Evolutionary conservation across 2,113 vertebrate species (phyloP), one percentile per base, ranked within the genome.

Genomic region (Micronycteris hirsuta): DNA sequence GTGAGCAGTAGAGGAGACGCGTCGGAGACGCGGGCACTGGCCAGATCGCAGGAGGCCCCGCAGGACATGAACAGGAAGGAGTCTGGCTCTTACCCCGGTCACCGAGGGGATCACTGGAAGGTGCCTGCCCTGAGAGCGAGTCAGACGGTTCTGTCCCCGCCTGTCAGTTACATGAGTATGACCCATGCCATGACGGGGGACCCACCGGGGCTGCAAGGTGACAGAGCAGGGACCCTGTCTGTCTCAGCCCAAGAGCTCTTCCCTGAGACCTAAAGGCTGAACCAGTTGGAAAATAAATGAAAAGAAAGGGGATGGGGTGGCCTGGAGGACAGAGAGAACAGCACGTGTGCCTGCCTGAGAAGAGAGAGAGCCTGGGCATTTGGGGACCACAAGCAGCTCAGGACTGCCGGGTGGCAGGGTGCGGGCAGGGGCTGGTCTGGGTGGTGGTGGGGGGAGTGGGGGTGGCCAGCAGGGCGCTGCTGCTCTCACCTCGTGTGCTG

Each of bases 391-490:
- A 28, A 8, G 65, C 8, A 22, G 13, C 49, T 83, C 49, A 58
- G n/a, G 13, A 3, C 4, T 19, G 47, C n/a, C 33, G 3, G 3
- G 9, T 0, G 11, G 49, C 33, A n/a, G 85, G 73, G 6, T 4
- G 13, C 33, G 26, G 20, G 33, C 74, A 20, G 81, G 68, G 8
- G 56, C 24, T 47, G 70, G 52, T 49, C n/a, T 12, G 33, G 49
- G 20, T 1, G 16, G 20, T 13, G 7, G 14, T 0, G 20, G 13
- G 54, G 19, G 0, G n/a, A 3, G 1, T 0, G 28, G 0, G 65
- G 28, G 68, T 4, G 15, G 70, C 24, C 2, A 26, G 77, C 52
- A 13, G 47, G 38, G 0, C n/a, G 65, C 70, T 76, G n/a, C 1
- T 9, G 10, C 74, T 61, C 71, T 96, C 43, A 7, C 22, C 10